These are phyloP conservation scores for Sebastes hubbsi DNA, from an alignment of 2,797 vertebrate species.

Conservation along the genomic window DNA sequence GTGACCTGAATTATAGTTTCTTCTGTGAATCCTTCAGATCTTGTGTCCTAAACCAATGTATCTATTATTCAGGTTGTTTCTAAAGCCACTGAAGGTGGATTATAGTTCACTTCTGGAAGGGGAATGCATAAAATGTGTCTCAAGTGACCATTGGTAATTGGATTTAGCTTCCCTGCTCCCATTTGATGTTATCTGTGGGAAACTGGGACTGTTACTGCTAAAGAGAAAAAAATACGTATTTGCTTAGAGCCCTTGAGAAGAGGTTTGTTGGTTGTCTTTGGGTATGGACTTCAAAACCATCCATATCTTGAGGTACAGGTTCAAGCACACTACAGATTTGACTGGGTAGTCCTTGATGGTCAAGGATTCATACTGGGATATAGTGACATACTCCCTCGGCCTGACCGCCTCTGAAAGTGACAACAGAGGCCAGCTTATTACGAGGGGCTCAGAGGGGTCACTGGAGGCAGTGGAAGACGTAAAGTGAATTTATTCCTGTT, in stretches of 20 bases:
- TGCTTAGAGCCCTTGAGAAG: not conserved
- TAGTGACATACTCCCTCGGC: not conserved
- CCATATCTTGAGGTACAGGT: not conserved
- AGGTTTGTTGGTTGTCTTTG: not conserved
- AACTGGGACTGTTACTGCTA: slow-evolving; percentile 7
- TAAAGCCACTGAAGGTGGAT: not conserved
- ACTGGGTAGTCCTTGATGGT: not conserved
- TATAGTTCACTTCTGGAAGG: not conserved
- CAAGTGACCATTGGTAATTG: slow-evolving; percentile 43
- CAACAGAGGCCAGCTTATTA: not conserved
- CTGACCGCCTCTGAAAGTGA: not conserved
- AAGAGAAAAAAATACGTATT: not conserved
- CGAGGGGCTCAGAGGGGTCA: not conserved
- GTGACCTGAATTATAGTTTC: slow-evolving; percentile 16
- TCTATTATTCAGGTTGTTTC: not conserved
- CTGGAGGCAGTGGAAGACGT: not conserved
- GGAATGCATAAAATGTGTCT: slow-evolving; percentile 32
- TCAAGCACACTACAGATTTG: not conserved
- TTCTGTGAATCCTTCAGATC: not conserved
- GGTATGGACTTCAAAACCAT: not conserved
- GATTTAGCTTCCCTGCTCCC: slow-evolving; percentile 16
- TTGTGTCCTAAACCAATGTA: not conserved
- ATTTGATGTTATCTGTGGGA: slow-evolving; percentile 35
- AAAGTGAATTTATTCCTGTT: not conserved
- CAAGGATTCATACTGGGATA: not conserved